Evolutionary conservation across 2,113 vertebrate genomes (phyloP).

Genomic region (Sus scrofa): DNA sequence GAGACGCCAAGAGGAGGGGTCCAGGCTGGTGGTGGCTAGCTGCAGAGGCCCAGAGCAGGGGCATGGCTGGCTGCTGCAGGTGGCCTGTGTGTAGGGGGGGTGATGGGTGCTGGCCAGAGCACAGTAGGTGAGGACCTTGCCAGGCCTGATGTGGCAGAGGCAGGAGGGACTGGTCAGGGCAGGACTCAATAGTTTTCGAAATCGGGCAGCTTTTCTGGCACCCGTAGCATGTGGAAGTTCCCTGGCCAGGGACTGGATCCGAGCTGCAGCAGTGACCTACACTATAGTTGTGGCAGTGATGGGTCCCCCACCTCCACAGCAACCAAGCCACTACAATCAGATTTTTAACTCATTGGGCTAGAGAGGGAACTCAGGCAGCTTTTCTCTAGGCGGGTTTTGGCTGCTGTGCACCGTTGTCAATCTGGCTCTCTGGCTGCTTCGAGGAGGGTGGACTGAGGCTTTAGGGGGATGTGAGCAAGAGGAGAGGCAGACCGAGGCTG

Average conservation of each 20-base stretch:
- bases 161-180: background rate
- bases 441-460: background rate
- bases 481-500: background rate
- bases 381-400: background rate
- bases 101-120: too few relatives aligned
- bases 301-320: too few relatives aligned
- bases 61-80: background rate
- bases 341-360: too few relatives aligned
- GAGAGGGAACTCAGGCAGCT: background rate
- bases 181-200: background rate
- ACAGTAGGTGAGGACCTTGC: too few relatives aligned
- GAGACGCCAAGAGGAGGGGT: background rate
- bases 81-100: too few relatives aligned
- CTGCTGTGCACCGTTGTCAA: background rate
- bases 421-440: background rate
- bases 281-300: too few relatives aligned
- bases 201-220: background rate
- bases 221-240: too few relatives aligned
- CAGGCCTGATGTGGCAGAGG: background rate
- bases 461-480: background rate
- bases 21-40: fast-evolving
- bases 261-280: too few relatives aligned
- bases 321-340: too few relatives aligned
- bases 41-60: background rate
- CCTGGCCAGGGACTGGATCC: too few relatives aligned